These are phyloP conservation scores for Hydropotes inermis DNA, from an alignment of 2,113 vertebrate species.

Conservation along the genomic window DNA sequence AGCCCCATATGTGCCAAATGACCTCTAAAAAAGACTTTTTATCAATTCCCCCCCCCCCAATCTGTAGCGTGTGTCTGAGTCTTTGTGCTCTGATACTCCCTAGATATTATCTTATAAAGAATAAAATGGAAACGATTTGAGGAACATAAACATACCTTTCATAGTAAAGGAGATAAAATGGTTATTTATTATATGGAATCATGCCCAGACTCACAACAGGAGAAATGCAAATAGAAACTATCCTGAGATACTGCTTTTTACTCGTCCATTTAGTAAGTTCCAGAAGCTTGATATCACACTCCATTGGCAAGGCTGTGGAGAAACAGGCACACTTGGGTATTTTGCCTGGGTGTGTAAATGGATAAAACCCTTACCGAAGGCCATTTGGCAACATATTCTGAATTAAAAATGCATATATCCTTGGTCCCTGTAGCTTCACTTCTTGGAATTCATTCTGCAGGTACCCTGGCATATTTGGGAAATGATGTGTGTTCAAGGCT, in stretches of 20 bases:
- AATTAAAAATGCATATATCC: conserved; percentile 46
- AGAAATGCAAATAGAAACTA: conserved; percentile 34
- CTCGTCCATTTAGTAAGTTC: not conserved
- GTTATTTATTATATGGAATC: not conserved
- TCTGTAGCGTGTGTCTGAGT: not conserved
- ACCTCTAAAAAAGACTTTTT: not conserved
- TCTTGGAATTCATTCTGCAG: conserved; percentile 36
- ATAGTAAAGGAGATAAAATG: not conserved
- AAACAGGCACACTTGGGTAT: not conserved
- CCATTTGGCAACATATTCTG: conserved; percentile 21
- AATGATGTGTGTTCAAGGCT: not conserved
- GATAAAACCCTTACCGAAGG: not conserved
- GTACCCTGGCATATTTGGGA: conserved; percentile 13
- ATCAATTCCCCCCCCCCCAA: not conserved
- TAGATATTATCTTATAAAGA: not conserved
- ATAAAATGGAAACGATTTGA: not conserved
- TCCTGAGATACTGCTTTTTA: not conserved
- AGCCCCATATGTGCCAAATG: not conserved
- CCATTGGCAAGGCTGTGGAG: not conserved
- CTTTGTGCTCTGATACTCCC: not conserved
- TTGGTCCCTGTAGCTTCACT: not conserved
- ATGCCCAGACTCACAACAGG: not conserved
- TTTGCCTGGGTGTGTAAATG: not conserved
- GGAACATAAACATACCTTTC: not conserved
- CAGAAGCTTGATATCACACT: not conserved